A percentile compares a stretch with the other conserved stretches of the same genome.
These are phyloP conservation scores for Ophion slaviceki DNA, from an alignment of 2,888 invertebrate species.

Conservation along the genomic window DNA sequence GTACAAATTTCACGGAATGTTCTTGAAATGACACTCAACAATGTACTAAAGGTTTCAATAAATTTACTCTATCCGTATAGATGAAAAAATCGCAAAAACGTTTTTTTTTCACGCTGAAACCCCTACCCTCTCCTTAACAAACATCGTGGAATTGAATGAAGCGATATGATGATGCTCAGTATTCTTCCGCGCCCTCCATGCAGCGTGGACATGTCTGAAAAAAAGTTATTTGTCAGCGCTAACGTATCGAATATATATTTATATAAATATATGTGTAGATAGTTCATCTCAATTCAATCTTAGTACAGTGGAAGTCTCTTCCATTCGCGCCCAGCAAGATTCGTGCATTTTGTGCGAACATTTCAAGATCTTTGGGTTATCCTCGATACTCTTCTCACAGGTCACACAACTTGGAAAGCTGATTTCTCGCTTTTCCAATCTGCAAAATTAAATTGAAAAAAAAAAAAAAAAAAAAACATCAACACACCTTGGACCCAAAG, in stretches of 20 bases:
- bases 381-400: not conserved
- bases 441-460: not conserved
- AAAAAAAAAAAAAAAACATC: not conserved
- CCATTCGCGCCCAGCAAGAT: slow-evolving; percentile 12
- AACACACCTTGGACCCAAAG: no score
- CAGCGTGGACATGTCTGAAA: slow-evolving; percentile 18
- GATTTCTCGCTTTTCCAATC: not conserved
- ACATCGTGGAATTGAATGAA: not conserved
- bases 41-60: no score
- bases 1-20: no score
- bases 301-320: slow-evolving; percentile 16
- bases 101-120: no score
- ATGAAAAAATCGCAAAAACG: no score
- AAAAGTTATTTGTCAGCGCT: not conserved
- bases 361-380: not conserved
- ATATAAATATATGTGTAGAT: no score
- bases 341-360: slow-evolving; percentile 4
- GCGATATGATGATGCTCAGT: not conserved
- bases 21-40: no score
- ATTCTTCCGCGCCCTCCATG: not conserved
- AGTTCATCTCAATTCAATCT: not conserved
- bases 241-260: not conserved
- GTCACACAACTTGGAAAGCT: not conserved
- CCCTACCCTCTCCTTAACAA: not conserved
- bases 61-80: no score